Evolutionary conservation across 2,888 invertebrate genomes (phyloP).

Genomic region (Sussaba pulchella): DNA sequence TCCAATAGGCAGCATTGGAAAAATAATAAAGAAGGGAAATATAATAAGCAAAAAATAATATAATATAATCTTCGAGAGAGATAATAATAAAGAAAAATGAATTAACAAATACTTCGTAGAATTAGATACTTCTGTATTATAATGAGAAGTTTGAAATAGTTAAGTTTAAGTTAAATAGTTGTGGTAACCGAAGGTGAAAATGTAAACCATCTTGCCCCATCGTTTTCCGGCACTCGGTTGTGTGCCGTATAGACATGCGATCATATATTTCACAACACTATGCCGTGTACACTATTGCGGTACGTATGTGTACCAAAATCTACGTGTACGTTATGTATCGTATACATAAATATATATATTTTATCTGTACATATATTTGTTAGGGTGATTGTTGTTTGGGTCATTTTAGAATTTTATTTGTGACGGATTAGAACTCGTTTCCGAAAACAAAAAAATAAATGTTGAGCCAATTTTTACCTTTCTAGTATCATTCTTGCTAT

Average conservation of each 20-base stretch:
- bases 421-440: too few relatives aligned
- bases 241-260: conserved; percentile 5
- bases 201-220: conserved; percentile 19
- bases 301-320: background rate
- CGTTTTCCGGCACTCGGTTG: background rate
- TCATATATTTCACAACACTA: conserved; percentile 33
- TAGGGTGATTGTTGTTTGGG: too few relatives aligned
- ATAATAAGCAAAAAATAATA: too few relatives aligned
- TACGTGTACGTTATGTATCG: conserved; percentile 37
- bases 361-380: too few relatives aligned
- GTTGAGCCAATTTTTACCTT: too few relatives aligned
- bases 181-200: background rate
- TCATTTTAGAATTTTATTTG: too few relatives aligned
- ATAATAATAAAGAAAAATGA: too few relatives aligned
- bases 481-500: too few relatives aligned
- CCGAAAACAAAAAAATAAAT: too few relatives aligned
- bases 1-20: too few relatives aligned
- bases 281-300: conserved; percentile 5
- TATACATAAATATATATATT: conserved; percentile 13
- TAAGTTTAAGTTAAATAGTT: background rate
- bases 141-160: background rate
- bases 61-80: too few relatives aligned
- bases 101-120: background rate
- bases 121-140: background rate
- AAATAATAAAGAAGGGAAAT: too few relatives aligned